phyloP scores from a whole-genome alignment of 2,888 invertebrate genomes.

The Rhagium mordax region DNA sequence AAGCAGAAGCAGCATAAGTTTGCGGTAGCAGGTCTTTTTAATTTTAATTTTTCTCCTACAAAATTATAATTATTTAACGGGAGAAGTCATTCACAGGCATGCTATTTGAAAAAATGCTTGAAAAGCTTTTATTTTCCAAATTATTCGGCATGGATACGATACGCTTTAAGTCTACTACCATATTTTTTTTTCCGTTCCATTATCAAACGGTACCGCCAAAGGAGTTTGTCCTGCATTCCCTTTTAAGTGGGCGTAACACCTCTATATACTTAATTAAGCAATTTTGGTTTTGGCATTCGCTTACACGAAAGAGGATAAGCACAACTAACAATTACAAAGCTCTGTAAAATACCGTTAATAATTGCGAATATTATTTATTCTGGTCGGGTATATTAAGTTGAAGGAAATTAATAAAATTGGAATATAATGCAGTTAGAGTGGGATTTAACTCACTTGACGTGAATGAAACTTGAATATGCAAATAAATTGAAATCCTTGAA shows the following conservation, averaged over 20 bases:
- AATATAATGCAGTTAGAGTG: no score
- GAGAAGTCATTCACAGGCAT: no score
- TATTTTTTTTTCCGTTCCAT: conserved; percentile 15
- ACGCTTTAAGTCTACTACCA: neutral
- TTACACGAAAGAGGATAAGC: conserved; percentile 24
- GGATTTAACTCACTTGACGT: no score
- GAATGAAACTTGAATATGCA: no score
- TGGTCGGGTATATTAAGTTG: neutral
- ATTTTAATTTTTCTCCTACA: no score
- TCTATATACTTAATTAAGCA: conserved; percentile 59
- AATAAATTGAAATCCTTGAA: no score
- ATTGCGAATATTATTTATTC: neutral
- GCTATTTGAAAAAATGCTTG: neutral
- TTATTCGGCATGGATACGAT: neutral
- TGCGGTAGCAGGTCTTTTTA: no score
- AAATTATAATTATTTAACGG: no score
- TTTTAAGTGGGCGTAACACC: conserved; percentile 55
- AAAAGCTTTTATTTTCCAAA: neutral
- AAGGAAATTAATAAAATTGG: no score
- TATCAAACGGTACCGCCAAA: conserved; percentile 54
- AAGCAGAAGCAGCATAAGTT: no score
- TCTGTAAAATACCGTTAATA: conserved; percentile 6
- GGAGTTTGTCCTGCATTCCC: conserved; percentile 52
- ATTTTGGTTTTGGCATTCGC: conserved; percentile 53
- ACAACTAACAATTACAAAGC: conserved; percentile 17